These are phyloP conservation scores for Sceloporus undulatus DNA, from an alignment of 2,113 vertebrate species.

Conservation along the genomic window DNA sequence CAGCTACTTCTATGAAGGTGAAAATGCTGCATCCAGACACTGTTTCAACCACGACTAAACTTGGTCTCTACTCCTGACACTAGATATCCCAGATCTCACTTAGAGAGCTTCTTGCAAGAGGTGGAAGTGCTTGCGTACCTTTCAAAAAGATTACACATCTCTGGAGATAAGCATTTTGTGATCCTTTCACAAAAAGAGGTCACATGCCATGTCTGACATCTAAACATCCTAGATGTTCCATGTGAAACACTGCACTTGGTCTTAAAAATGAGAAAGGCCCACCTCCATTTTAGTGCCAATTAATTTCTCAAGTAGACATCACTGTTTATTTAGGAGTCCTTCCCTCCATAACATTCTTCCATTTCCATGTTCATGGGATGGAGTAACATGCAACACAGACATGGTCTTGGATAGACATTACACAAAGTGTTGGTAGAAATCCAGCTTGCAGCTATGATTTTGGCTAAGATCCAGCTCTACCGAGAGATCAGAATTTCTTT, in stretches of 20 bases:
- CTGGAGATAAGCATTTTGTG: too few species aligned
- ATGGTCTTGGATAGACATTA: conserved; percentile 9
- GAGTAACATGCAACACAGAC: neutral
- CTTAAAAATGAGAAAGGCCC: neutral
- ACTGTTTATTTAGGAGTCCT: too few species aligned
- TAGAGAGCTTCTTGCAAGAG: too few species aligned
- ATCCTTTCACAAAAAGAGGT: too few species aligned
- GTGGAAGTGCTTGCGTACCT: too few species aligned
- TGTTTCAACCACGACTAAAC: too few species aligned
- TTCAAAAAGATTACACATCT: too few species aligned
- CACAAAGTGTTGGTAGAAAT: neutral
- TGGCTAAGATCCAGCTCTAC: neutral
- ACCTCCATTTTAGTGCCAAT: neutral
- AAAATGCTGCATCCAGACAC: too few species aligned
- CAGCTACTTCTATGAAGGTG: too few species aligned
- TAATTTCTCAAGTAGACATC: neutral
- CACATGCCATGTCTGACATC: too few species aligned
- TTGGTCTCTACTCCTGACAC: too few species aligned
- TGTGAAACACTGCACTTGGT: neutral
- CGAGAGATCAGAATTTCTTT: neutral
- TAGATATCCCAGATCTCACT: too few species aligned
- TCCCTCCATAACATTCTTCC: neutral
- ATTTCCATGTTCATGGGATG: neutral
- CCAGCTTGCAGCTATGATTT: neutral
- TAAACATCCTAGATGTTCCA: neutral